Base-by-base conservation (phyloP, 2,888 invertebrate genomes). In the Antheraea yamamai region DNA sequence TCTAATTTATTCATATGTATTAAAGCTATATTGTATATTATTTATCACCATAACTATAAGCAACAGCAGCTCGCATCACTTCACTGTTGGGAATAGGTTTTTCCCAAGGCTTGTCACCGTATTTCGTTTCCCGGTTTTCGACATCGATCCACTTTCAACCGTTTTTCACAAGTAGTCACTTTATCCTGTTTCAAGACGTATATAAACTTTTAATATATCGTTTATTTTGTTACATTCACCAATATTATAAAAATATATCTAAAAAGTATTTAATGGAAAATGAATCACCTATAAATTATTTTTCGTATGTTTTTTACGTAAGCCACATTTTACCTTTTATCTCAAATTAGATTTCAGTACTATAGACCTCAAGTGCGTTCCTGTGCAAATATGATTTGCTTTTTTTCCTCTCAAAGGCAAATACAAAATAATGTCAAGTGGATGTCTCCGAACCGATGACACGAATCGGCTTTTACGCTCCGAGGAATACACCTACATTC, bases 391-490 rank as follows among this genome's bases (percentile, higher is more conserved):
- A 86, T 89, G 86, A 89, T 90, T 90, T 88, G 81, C 85, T 84
- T 87, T 88, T 81, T 88, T 89, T 84, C 86, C 83, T 83, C 82
- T 82, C 76, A 79, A 80, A 81, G 81, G 84, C 85, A 86, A 87
- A 88, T 87, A 85, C 85, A 85, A 87, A 88, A 86, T 88, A 87
- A 89, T 87, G 85, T 86, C 81, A 85, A 82, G 84, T 80, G 84
- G 86, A 85, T 79, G 83, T 82, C 81, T 75, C 58, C 82, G 80
- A 78, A 76, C 81, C 82, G 83, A 82, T 83, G 87, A 91, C 91
- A 91, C 86, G 90, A 91, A 89, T 90, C 89, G 87, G 90, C 92
- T 92, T 91, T 92, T 88, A 90, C 88, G 90, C 88, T 83, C 83
- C 81, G 79, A 81, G 80, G 82, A 84, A 84, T 87, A 86, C 23